Evolutionary conservation across 2,113 vertebrate species (phyloP).

Genomic region (Papio anubis): DNA sequence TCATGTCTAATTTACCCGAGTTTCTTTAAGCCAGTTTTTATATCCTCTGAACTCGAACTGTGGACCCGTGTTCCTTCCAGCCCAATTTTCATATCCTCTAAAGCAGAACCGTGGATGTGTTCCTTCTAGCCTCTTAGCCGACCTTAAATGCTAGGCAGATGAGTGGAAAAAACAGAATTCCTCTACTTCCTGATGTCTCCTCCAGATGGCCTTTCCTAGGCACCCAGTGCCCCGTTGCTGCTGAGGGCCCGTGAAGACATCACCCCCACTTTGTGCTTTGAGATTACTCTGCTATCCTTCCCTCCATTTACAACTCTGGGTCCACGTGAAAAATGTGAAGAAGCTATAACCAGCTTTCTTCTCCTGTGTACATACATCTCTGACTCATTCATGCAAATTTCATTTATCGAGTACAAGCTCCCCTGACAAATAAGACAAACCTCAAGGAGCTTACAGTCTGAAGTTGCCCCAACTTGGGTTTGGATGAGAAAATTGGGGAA

Average conservation of each 20-base stretch:
- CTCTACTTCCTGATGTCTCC: background rate
- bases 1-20: background rate
- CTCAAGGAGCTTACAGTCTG: background rate
- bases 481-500: background rate
- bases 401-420: background rate
- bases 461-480: background rate
- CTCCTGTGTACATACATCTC: background rate
- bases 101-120: background rate
- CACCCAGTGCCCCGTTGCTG: background rate
- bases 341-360: background rate
- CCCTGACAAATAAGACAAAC: background rate
- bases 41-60: background rate
- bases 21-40: conserved; percentile 6
- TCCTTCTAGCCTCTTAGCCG: background rate
- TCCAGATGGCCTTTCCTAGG: background rate
- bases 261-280: background rate
- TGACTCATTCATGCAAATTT: background rate
- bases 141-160: background rate
- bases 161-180: background rate
- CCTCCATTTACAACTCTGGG: background rate
- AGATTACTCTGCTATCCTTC: background rate
- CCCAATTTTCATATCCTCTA: conserved; percentile 13
- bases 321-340: background rate
- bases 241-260: background rate
- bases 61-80: background rate